Percentiles rank a stretch among this genome's conserved stretches.
Conservation (phyloP, 1,140 invertebrate species). For the Hydropsyche tenuis region DNA sequence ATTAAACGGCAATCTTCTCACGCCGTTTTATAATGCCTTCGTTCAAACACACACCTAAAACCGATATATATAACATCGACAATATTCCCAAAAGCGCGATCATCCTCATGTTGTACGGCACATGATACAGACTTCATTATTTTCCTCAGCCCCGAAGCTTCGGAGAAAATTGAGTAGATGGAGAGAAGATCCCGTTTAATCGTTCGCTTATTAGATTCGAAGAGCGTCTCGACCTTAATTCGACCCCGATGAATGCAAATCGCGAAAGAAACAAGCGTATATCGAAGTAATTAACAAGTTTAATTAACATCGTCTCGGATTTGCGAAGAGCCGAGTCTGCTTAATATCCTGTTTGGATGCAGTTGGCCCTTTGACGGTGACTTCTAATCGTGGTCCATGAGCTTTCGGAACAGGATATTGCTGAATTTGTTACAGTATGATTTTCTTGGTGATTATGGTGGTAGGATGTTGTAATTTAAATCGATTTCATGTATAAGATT, state of each 20-base stretch:
- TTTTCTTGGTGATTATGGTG: background rate
- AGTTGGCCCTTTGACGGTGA: background rate
- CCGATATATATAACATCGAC: background rate
- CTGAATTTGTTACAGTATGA: too few species aligned
- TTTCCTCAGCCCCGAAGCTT: conserved; percentile 6
- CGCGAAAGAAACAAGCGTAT: conserved; percentile 14
- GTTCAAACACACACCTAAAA: background rate
- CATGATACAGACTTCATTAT: conserved; percentile 1
- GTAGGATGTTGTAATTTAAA: background rate
- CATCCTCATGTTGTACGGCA: background rate
- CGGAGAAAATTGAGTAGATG: conserved; percentile 1
- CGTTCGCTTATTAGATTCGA: conserved; percentile 3
- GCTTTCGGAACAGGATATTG: too few species aligned
- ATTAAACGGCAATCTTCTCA: too few species aligned
- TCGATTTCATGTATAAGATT: too few species aligned
- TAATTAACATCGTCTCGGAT: conserved; percentile 39
- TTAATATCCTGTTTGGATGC: background rate
- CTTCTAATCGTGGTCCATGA: background rate
- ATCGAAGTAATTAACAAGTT: conserved; percentile 41
- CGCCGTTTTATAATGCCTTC: too few species aligned
- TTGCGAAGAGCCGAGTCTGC: conserved; percentile 5
- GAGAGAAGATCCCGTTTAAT: conserved; percentile 13
- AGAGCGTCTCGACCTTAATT: conserved; percentile 10
- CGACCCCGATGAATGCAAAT: conserved; percentile 6
- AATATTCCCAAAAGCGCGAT: conserved; percentile 1